Percentiles rank a stretch among this genome's conserved stretches.
phyloP scores from a whole-genome alignment of 2,888 invertebrate species.

The Argyra leucocephala region DNA sequence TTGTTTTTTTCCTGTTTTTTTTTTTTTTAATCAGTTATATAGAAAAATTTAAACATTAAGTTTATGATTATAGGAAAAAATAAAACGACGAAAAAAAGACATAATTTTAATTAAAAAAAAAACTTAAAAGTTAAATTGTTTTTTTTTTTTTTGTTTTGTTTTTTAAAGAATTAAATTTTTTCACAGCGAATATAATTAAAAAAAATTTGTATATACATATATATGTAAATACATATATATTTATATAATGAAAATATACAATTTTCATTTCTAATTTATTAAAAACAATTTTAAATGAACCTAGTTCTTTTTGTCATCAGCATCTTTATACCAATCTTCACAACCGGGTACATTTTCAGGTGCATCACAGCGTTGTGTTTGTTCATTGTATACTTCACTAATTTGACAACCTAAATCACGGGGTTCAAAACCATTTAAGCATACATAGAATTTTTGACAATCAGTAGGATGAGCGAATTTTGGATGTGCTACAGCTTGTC shows the following conservation, averaged over 20 bases:
- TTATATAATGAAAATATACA: neutral
- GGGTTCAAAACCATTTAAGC: constrained; percentile 76
- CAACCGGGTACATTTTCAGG: constrained; percentile 87
- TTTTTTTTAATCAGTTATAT: too few relatives aligned
- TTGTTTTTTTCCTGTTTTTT: too few relatives aligned
- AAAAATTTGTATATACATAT: too few relatives aligned
- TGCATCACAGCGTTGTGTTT: constrained; percentile 71
- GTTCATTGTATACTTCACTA: constrained; percentile 87
- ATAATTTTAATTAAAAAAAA: neutral
- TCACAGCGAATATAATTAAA: too few relatives aligned
- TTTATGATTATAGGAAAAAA: too few relatives aligned
- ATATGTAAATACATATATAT: too few relatives aligned
- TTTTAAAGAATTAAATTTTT: neutral
- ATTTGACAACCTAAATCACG: constrained; percentile 75
- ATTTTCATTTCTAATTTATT: too few relatives aligned
- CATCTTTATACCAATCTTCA: constrained; percentile 84
- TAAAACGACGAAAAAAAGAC: neutral
- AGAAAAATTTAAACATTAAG: too few relatives aligned
- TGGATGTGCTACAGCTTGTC: constrained; percentile 69
- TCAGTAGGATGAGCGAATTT: constrained; percentile 77
- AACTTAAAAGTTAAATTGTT: neutral
- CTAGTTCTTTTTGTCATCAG: constrained; percentile 51
- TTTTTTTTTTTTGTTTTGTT: too few relatives aligned
- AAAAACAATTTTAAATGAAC: neutral
- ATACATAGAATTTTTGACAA: constrained; percentile 87